Evolutionary conservation across 1,140 invertebrate genomes (phyloP).

Genomic region (Plutomurus gul): DNA sequence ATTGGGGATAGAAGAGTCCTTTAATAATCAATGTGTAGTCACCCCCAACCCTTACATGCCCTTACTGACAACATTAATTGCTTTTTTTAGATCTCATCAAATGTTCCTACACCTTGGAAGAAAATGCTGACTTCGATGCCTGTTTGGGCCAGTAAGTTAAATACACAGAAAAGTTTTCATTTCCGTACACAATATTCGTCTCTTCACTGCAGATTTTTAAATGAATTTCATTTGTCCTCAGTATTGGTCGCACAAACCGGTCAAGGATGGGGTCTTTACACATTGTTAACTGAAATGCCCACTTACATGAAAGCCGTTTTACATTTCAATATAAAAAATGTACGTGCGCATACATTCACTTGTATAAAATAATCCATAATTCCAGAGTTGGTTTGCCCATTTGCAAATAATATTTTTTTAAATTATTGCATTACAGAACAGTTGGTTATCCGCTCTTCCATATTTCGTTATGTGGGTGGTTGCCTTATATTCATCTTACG

Average conservation of each 20-base stretch:
- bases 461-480: conserved; percentile 76
- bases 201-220: background rate
- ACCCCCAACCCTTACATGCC: too few species aligned
- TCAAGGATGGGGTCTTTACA: conserved; percentile 59
- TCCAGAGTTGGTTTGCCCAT: too few species aligned
- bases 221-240: background rate
- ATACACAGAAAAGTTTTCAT: background rate
- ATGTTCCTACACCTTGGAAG: conserved; percentile 69
- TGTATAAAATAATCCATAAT: background rate
- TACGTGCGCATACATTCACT: conserved; percentile 53
- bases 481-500: conserved; percentile 67
- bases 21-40: too few species aligned
- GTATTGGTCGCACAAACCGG: conserved; percentile 47
- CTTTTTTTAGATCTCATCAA: background rate
- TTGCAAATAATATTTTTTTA: background rate
- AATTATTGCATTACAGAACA: conserved; percentile 59
- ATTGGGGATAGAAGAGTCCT: too few species aligned
- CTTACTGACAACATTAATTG: background rate
- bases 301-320: conserved; percentile 67
- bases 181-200: too few species aligned
- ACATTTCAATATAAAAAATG: conserved; percentile 64
- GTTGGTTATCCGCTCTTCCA: conserved; percentile 69
- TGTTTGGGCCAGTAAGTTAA: conserved; percentile 79
- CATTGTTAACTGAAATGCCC: conserved; percentile 67
- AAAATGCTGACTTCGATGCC: conserved; percentile 76